Base-by-base conservation (phyloP, 2,888 invertebrate species). In the Archaeoteleia sp. region DNA sequence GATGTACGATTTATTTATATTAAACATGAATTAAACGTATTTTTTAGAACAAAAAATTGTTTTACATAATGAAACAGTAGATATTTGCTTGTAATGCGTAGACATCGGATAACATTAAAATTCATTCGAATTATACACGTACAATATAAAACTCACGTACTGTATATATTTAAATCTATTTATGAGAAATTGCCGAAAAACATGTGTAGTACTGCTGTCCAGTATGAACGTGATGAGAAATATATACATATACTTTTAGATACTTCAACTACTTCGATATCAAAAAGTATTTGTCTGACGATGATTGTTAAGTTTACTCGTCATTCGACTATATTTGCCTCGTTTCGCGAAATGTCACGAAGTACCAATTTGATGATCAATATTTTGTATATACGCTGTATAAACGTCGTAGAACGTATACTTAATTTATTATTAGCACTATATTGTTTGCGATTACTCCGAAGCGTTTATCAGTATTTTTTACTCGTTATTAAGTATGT, bases 171-270 rank as follows among this genome's bases (percentile, higher is more conserved):
- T 30, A 37, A 12, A n/a, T 43, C 3, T 4, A 14, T 20, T 20
- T 9, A n/a, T 15, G 2, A 6, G 7, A 37, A 14, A 57, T 40
- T 10, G 13, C 51, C 23, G 14, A 30, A 35, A 62, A 63, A 30
- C 55, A 63, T 20, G 5, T 20, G 20, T 20, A 20, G 20, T 20
- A 20, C 5, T 5, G 20, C 65, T 60, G 65, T 70, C 60, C 60
- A 40, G 66, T 58, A 62, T 55, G 60, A 71, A 71, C 54, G 63
- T 69, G 71, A 70, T 74, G 72, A 75, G 72, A 74, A 74, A 71
- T 71, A 70, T 70, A 71, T 74, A n/a, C n/a, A 71, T 75, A 69
- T 71, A 66, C 40, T 68, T 20, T 20, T 20, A 20, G 20, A 20
- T 5, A 20, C 20, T 20, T 20, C 20, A 5, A 20, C 20, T 20